Evolutionary conservation across 2,888 invertebrate species (phyloP), one percentile per base, ranked within the genome.

Genomic region (Flexamia atlantica): DNA sequence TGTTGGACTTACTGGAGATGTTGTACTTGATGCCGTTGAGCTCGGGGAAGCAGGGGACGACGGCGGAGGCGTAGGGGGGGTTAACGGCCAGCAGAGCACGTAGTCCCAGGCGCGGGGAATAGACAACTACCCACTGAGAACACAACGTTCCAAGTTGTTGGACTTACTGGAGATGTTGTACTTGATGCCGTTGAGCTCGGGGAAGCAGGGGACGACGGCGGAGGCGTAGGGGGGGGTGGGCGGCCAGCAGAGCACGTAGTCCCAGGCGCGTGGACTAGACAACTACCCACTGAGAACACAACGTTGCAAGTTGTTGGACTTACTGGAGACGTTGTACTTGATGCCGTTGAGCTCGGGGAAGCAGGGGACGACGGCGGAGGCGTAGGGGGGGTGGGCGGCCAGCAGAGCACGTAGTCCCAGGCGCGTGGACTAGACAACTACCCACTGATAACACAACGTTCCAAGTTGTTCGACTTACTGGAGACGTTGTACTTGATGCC

Each of bases 111-210:
- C 68, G 23, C 84, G 76, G 25, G 85, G 83, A 68, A n/a, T n/a
- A n/a, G n/a, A n/a, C n/a, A n/a, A n/a, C n/a, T n/a, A n/a, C n/a
- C n/a, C n/a, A n/a, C n/a, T n/a, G n/a, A n/a, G n/a, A n/a, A n/a
- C n/a, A n/a, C n/a, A n/a, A n/a, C n/a, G n/a, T n/a, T n/a, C n/a
- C n/a, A n/a, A n/a, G n/a, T n/a, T n/a, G n/a, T n/a, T n/a, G n/a
- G 57, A 85, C 87, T 85, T 28, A 87, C 87, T 81, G 12, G 85
- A 70, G 7, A 84, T 85, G 57, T 87, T 86, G 70, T 86, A 87
- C 36, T 83, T 84, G 53, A 87, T 84, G 12, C 86, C 86, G 25
- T 86, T 82, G 40, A 87, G 81, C 79, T 87, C 86, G 23, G 83
- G 85, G 72, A 85, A 83, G 81, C 86, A 86, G 7, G 86, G 85